phyloP scores from a whole-genome alignment of 2,797 vertebrate genomes.

The Clamator glandarius region DNA sequence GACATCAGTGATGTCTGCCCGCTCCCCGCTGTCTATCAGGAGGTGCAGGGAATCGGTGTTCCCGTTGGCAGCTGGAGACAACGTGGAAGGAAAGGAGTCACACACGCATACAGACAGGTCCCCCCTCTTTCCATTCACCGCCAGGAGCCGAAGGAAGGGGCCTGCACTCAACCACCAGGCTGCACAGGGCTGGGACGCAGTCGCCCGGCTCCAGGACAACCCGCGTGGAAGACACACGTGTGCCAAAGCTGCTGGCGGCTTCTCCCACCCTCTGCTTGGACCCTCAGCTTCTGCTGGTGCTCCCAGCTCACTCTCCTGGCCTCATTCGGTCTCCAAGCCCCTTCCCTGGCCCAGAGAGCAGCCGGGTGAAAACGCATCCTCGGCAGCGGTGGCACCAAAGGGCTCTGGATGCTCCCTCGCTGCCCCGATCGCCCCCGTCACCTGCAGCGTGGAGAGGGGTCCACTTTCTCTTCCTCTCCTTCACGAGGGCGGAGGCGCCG shows the following conservation, averaged over 20 bases:
- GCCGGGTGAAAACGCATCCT: rapidly evolving
- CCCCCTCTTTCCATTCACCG: not conserved
- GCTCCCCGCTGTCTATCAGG: slow-evolving; percentile 91
- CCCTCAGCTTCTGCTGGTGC: not conserved
- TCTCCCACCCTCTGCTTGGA: not conserved
- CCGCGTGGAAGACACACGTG: not conserved
- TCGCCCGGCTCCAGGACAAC: not conserved
- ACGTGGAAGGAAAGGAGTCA: not conserved
- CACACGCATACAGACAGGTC: rapidly evolving
- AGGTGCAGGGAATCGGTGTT: slow-evolving; percentile 93
- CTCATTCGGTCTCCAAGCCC: not conserved
- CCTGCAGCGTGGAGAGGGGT: slow-evolving; percentile 94
- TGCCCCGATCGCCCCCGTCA: slow-evolving; percentile 12
- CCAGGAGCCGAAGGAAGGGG: not conserved
- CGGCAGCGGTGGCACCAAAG: rapidly evolving
- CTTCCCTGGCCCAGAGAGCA: not conserved
- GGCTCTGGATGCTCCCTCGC: not conserved
- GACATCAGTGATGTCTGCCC: slow-evolving; percentile 87
- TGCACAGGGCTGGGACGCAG: not conserved
- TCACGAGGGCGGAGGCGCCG: slow-evolving; percentile 90
- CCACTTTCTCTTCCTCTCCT: slow-evolving; percentile 91
- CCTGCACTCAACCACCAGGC: not conserved
- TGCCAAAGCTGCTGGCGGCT: not conserved
- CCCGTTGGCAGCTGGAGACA: slow-evolving; percentile 86
- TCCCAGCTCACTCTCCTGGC: not conserved